Evolutionary conservation across 2,888 invertebrate species (phyloP).

Genomic region (Amiota minor): DNA sequence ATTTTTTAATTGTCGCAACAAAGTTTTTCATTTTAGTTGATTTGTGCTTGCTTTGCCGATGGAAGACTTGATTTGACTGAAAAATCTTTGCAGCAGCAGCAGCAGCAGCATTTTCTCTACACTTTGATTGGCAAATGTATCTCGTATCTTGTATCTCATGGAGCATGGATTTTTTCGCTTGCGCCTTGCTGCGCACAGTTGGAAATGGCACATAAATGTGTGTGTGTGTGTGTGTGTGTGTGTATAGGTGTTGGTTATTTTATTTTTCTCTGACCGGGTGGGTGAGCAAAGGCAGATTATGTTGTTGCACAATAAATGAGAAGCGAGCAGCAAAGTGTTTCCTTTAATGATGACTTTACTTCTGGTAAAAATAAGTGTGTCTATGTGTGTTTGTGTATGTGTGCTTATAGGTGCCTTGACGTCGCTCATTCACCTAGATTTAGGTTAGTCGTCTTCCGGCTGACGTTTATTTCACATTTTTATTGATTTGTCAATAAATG

Average conservation of each 20-base stretch:
- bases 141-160: neutral
- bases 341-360: neutral
- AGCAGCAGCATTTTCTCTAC: constrained; percentile 61
- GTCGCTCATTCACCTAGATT: constrained; percentile 42
- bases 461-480: constrained; percentile 42
- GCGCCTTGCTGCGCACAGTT: constrained; percentile 49
- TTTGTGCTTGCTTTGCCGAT: constrained; percentile 54
- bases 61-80: constrained; percentile 71
- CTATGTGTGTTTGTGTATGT: constrained; percentile 11
- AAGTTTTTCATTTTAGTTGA: constrained; percentile 27
- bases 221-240: neutral
- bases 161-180: constrained; percentile 18
- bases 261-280: constrained; percentile 26
- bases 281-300: constrained; percentile 21
- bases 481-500: constrained; percentile 55
- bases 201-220: neutral
- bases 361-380: neutral
- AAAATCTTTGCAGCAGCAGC: constrained; percentile 59
- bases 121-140: constrained; percentile 48
- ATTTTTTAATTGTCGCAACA: constrained; percentile 48
- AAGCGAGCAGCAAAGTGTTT: neutral
- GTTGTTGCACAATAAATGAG: neutral
- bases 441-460: constrained; percentile 26
- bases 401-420: constrained; percentile 47
- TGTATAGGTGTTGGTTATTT: constrained; percentile 29